Conservation (phyloP, 2,797 vertebrate genomes). For the Gymnopithys bicolor region DNA sequence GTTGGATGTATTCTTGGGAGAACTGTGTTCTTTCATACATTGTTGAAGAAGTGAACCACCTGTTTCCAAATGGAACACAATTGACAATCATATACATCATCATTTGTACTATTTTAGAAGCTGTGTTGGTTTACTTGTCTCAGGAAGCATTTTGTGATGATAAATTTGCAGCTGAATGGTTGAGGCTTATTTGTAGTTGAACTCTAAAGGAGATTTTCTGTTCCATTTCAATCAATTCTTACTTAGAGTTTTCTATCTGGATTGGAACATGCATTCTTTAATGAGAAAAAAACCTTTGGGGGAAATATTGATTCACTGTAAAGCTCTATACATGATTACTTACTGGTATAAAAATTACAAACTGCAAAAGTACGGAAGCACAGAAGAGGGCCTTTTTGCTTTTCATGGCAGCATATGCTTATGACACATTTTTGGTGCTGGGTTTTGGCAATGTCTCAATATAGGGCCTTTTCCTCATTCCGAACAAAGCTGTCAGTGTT, state of each 20-base stretch:
- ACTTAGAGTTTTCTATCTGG: not conserved
- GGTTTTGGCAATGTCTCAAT: constrained; percentile 13
- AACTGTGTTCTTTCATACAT: not conserved
- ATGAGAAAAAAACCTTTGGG: constrained; percentile 14
- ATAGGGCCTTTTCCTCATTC: constrained; percentile 7
- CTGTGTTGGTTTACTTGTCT: constrained; percentile 16
- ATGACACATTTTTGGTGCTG: constrained; percentile 32
- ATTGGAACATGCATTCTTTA: not conserved
- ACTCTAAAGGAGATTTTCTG: not conserved
- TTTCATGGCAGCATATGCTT: constrained; percentile 12
- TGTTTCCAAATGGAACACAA: not conserved
- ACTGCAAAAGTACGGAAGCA: not conserved
- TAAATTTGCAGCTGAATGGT: not conserved
- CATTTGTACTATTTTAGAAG: not conserved
- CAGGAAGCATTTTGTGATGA: not conserved
- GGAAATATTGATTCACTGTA: not conserved
- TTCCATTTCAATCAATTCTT: not conserved
- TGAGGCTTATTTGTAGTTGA: constrained; percentile 25
- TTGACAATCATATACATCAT: not conserved
- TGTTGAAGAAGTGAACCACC: not conserved
- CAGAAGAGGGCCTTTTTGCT: not conserved
- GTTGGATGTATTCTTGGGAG: not conserved
- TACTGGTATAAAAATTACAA: constrained; percentile 5
- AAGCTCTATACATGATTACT: not conserved
- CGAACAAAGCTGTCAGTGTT: not conserved